phyloP scores from a whole-genome alignment of 2,797 vertebrate species.

The Enteromius fasciolatus region DNA sequence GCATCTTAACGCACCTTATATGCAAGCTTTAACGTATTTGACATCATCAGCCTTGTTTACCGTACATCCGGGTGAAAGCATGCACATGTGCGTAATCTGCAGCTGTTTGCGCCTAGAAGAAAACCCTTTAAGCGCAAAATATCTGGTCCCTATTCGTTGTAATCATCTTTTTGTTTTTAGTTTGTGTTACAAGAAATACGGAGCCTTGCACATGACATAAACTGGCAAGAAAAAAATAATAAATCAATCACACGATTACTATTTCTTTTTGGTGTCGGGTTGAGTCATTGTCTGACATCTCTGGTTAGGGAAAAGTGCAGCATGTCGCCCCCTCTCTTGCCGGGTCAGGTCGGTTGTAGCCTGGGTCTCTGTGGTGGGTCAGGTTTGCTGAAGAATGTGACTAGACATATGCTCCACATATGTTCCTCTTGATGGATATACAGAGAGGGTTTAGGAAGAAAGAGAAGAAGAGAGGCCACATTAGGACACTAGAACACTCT shows the following conservation, averaged over 20 bases:
- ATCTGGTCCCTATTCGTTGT: background rate
- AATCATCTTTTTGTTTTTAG: background rate
- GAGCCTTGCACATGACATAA: too few species aligned
- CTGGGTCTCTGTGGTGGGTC: conserved; percentile 28
- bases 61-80: too few species aligned
- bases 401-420: conserved; percentile 33
- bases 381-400: conserved; percentile 33
- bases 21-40: too few species aligned
- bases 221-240: too few species aligned
- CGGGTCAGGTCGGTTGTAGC: background rate
- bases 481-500: conserved; percentile 27
- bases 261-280: background rate
- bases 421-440: conserved; percentile 23
- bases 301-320: background rate
- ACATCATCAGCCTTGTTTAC: too few species aligned
- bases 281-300: conserved; percentile 14
- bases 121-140: background rate
- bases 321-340: background rate
- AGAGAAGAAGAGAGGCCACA: conserved; percentile 19
- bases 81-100: too few species aligned
- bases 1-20: too few species aligned
- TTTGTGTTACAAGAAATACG: background rate
- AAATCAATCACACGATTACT: too few species aligned
- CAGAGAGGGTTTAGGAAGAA: conserved; percentile 19
- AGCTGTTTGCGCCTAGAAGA: too few species aligned